These are phyloP conservation scores for Tor tambroides DNA, from an alignment of 2,113 vertebrate genomes.

Conservation along the genomic window DNA sequence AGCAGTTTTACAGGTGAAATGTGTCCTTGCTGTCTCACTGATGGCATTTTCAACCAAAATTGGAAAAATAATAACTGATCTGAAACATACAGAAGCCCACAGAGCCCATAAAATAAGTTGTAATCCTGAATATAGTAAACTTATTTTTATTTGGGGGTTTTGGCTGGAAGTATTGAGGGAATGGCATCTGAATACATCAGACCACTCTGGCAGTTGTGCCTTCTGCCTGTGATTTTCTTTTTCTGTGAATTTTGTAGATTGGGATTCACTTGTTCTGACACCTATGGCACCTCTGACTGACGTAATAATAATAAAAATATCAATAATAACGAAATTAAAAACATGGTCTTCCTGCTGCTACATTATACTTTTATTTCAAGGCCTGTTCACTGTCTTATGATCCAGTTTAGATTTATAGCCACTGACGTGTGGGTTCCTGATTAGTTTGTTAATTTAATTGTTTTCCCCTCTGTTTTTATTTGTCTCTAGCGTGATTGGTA, in stretches of 20 bases:
- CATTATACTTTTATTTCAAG: background rate
- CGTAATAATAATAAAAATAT: background rate
- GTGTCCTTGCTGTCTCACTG: background rate
- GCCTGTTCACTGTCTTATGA: background rate
- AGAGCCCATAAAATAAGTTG: background rate
- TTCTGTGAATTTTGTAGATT: background rate
- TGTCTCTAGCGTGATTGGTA: constrained; percentile 89
- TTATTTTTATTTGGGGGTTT: background rate
- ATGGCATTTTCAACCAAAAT: background rate
- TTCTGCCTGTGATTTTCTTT: background rate
- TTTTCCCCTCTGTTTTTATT: constrained; percentile 7
- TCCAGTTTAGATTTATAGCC: background rate
- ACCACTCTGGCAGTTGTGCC: background rate
- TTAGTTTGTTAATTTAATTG: background rate
- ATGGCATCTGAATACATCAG: background rate
- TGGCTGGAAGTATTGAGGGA: background rate
- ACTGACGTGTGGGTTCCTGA: background rate
- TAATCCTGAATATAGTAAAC: background rate
- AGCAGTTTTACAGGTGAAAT: background rate
- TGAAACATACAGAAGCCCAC: background rate
- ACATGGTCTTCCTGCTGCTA: background rate
- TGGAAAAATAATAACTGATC: background rate
- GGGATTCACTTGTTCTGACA: background rate
- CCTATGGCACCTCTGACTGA: background rate
- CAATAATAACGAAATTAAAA: background rate